Percentiles rank a stretch among this genome's conserved stretches.
Evolutionary conservation across 2,888 invertebrate species (phyloP).

Genomic region (Tethea ocularis): DNA sequence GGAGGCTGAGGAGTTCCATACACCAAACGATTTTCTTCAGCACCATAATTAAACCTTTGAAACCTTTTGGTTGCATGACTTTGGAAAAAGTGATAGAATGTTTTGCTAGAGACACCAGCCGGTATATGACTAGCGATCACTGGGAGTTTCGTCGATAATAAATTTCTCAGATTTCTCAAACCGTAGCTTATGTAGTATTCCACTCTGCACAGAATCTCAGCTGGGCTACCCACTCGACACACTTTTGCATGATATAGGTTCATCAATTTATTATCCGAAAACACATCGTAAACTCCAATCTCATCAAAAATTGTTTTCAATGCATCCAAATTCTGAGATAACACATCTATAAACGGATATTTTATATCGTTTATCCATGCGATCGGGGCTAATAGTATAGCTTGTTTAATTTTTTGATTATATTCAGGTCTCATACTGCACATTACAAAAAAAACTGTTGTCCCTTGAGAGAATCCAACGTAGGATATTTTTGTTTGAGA

Average conservation of each 20-base stretch:
- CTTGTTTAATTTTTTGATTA: constrained; percentile 64
- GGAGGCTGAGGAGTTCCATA: constrained; percentile 59
- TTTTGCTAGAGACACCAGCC: constrained; percentile 62
- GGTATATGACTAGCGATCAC: constrained; percentile 67
- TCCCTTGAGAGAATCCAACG: constrained; percentile 74
- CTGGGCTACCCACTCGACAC: constrained; percentile 46
- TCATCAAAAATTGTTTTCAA: constrained; percentile 43
- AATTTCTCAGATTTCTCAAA: constrained; percentile 50
- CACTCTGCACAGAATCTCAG: constrained; percentile 56
- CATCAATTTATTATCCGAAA: constrained; percentile 44
- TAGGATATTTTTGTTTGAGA: constrained; percentile 55
- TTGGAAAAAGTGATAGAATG: constrained; percentile 67
- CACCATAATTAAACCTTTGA: constrained; percentile 64
- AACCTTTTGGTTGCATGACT: constrained; percentile 59
- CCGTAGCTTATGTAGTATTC: constrained; percentile 63
- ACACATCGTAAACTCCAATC: constrained; percentile 59
- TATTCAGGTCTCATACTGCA: constrained; percentile 65
- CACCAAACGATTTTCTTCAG: constrained; percentile 39
- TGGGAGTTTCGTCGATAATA: constrained; percentile 55
- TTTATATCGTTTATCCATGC: constrained; percentile 56
- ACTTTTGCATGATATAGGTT: constrained; percentile 57
- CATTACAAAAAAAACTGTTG: constrained; percentile 68
- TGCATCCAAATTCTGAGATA: constrained; percentile 44
- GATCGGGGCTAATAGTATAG: constrained; percentile 69
- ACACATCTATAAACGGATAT: constrained; percentile 56